Evolutionary conservation across 92 coral and sea anemone genomes (phyloP).

Genomic region (Zoanthus gigantus): DNA sequence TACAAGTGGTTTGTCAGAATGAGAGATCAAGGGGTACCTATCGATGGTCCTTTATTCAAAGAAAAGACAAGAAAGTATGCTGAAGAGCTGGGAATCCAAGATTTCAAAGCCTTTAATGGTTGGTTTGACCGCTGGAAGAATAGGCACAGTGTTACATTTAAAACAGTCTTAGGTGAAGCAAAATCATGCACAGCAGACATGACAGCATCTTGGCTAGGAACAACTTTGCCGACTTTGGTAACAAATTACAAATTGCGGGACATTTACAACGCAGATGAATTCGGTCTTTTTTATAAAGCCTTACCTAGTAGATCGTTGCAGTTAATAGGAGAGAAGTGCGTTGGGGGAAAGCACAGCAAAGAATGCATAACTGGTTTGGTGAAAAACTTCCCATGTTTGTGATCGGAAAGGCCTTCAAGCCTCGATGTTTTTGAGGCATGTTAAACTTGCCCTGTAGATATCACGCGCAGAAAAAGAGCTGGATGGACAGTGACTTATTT

Average conservation of each 20-base stretch:
- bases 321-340: constrained; percentile 6
- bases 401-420: constrained; percentile 33
- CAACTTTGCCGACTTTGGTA: constrained; percentile 1
- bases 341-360: neutral
- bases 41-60: constrained; percentile 12
- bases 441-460: constrained; percentile 45
- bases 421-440: constrained; percentile 30
- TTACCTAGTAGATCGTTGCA: constrained; percentile 49
- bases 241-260: constrained; percentile 34
- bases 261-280: constrained; percentile 50
- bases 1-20: constrained; percentile 43
- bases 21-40: neutral
- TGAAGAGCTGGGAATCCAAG: neutral
- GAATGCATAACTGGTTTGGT: constrained; percentile 16
- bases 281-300: constrained; percentile 56
- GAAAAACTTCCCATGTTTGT: constrained; percentile 50
- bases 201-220: constrained; percentile 39
- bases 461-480: constrained; percentile 34
- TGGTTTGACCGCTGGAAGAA: constrained; percentile 59
- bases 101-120: constrained; percentile 33
- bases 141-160: constrained; percentile 38
- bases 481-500: constrained; percentile 9
- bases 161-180: constrained; percentile 13
- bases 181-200: constrained; percentile 40
- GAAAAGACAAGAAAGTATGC: constrained; percentile 18